These are phyloP conservation scores for Osmerus mordax DNA, from an alignment of 2,113 vertebrate species.

Conservation along the genomic window DNA sequence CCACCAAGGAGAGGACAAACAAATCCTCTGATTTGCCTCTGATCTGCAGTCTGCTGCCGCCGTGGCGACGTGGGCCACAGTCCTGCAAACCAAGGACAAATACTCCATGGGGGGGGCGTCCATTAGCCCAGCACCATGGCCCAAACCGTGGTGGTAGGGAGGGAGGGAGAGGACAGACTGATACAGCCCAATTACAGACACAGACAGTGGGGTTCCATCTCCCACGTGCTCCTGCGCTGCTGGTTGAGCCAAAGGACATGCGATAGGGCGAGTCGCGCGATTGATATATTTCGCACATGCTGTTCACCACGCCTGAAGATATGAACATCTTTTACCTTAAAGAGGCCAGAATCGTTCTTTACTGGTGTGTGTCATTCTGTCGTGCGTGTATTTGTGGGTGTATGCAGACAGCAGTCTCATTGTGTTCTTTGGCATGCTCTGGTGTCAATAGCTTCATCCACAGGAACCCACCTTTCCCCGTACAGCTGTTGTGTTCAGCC, in stretches of 20 bases:
- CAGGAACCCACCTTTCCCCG: constrained; percentile 45
- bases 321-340: constrained; percentile 47
- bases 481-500: constrained; percentile 35
- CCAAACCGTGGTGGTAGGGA: constrained; percentile 36
- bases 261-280: background rate
- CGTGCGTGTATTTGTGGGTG: constrained; percentile 20
- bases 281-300: constrained; percentile 25
- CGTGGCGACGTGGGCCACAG: constrained; percentile 34
- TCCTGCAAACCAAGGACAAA: constrained; percentile 60
- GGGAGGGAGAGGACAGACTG: constrained; percentile 49
- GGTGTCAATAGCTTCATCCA: constrained; percentile 44
- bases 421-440: constrained; percentile 56
- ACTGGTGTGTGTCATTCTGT: constrained; percentile 30
- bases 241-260: constrained; percentile 43
- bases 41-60: constrained; percentile 44
- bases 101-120: constrained; percentile 44
- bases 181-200: constrained; percentile 59
- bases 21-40: constrained; percentile 63
- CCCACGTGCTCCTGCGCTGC: constrained; percentile 44
- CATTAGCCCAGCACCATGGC: constrained; percentile 58
- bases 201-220: constrained; percentile 58
- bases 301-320: constrained; percentile 37
- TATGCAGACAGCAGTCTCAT: background rate
- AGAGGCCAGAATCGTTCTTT: constrained; percentile 47
- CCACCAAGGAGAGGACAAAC: constrained; percentile 56